Conservation (phyloP, 2,113 vertebrate genomes). For the Pteruthius melanotis region DNA sequence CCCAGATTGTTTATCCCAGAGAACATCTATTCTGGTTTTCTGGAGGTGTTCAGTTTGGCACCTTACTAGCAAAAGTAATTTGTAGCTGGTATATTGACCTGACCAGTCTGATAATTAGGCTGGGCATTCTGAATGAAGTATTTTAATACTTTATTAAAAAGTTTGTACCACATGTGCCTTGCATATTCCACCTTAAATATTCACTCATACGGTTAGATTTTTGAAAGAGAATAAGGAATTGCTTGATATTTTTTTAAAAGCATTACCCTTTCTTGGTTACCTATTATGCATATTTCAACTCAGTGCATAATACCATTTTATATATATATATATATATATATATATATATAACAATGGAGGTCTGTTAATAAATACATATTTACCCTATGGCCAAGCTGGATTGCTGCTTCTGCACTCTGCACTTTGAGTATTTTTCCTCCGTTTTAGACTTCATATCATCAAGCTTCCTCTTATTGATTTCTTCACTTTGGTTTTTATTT, state of each 20-base stretch:
- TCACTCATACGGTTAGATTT: not conserved
- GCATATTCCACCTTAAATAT: not conserved
- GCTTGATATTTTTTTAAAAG: not conserved
- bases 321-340: too few relatives aligned
- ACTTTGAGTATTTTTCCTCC: not conserved
- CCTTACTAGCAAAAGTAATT: not conserved
- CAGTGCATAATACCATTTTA: not conserved
- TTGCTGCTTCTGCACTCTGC: not conserved
- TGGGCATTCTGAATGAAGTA: not conserved
- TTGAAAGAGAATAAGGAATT: not conserved
- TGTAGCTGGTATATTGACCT: not conserved
- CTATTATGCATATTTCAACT: not conserved
- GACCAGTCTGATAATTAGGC: not conserved
- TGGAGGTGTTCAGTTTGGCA: not conserved
- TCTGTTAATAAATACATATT: not conserved
- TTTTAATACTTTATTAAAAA: not conserved
- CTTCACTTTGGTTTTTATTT: not conserved
- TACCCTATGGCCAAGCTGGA: not conserved
- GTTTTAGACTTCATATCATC: not conserved
- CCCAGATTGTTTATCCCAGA: slow-evolving; percentile 16
- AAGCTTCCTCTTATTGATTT: not conserved
- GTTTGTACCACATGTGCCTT: not conserved
- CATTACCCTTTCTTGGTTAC: not conserved
- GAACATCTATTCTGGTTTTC: slow-evolving; percentile 26
- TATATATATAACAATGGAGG: not conserved